Base-by-base conservation (phyloP, 1,140 invertebrate genomes). In the Charaxes varanes region DNA sequence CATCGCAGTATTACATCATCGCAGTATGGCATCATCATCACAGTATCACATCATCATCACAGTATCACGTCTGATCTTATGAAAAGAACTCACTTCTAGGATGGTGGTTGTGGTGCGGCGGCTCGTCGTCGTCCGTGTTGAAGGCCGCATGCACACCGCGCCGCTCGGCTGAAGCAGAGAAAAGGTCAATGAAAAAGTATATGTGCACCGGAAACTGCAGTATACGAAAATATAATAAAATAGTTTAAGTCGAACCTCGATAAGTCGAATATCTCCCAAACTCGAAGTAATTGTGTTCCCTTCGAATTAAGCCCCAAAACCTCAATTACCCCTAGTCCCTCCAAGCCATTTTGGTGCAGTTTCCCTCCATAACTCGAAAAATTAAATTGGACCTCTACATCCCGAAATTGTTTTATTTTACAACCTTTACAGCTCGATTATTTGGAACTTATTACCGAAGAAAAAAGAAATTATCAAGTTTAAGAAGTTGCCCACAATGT, bases 131-230 rank as follows among this genome's bases (percentile, higher is more conserved):
- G 37, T 69, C 62, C 2, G 62, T 62, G n/a, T n/a, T n/a, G 62
- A 76, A 76, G 16, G 71, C 74, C 3, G 62, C 69, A 61, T 71
- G 74, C 45, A 54, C 53, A 34, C 66, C 48, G 46, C 69, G 67
- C 14, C 67, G 53, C 48, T 52, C 38, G n/a, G 24, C 26, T 26
- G 12, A n/a, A n/a, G n/a, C n/a, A n/a, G n/a, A n/a, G n/a, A n/a
- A n/a, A n/a, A n/a, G n/a, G n/a, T n/a, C n/a, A n/a, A n/a, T n/a
- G n/a, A n/a, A n/a, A n/a, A n/a, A n/a, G n/a, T n/a, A n/a, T n/a
- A n/a, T n/a, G n/a, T n/a, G n/a, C n/a, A n/a, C n/a, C n/a, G n/a
- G n/a, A n/a, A n/a, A n/a, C n/a, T n/a, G n/a, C n/a, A n/a, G n/a
- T n/a, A n/a, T n/a, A n/a, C n/a, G n/a, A n/a, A n/a, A n/a, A n/a